Evolutionary conservation across 2,888 invertebrate species (phyloP), one percentile per base, ranked within the genome.

Genomic region (Aporophyla nigra): DNA sequence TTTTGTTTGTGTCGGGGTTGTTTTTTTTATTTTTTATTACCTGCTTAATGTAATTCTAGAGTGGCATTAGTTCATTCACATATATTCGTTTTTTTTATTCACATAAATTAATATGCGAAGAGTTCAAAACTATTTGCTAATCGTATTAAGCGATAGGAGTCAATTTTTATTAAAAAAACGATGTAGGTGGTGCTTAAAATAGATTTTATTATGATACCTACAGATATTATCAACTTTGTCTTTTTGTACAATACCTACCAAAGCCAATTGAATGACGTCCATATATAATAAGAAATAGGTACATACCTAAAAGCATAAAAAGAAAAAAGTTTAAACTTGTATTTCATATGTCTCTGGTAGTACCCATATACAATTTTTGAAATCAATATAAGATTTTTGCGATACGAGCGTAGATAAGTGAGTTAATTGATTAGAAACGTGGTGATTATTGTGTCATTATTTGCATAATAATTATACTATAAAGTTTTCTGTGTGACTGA

Each of bases 181-280:
- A 10, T 33, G 16, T 56, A 43, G 43, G 21, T 24, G 12, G 67
- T 27, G 12, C 56, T 67, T 3, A 21, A 68, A 49, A 58, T 49
- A 69, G 49, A 68, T 21, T 73, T 54, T 16, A 24, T 58, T 33
- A 21, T 10, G 21, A 12, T 21, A 61, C 61, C 33, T 40, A 73
- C 33, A 72, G 33, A 46, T 68, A 56, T 68, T n/a, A 21, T 49
- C 19, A n/a, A 7, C 27, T 16, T 71, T 56, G 27, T 33, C 19
- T 49, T 54, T 58, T 58, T 73, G 19, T 56, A 33, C 16, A 27
- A n/a, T 59, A 59, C 7, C 16, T 63, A 16, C 46, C 46, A 59
- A 10, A 2, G 19, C 1, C 16, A 24, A 49, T 21, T 49, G 33
- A 68, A 58, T 58, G 40, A 33, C 68, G n/a, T 24, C 49, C 33